phyloP scores from a whole-genome alignment of 2,113 vertebrate genomes.

The Numenius arquata region DNA sequence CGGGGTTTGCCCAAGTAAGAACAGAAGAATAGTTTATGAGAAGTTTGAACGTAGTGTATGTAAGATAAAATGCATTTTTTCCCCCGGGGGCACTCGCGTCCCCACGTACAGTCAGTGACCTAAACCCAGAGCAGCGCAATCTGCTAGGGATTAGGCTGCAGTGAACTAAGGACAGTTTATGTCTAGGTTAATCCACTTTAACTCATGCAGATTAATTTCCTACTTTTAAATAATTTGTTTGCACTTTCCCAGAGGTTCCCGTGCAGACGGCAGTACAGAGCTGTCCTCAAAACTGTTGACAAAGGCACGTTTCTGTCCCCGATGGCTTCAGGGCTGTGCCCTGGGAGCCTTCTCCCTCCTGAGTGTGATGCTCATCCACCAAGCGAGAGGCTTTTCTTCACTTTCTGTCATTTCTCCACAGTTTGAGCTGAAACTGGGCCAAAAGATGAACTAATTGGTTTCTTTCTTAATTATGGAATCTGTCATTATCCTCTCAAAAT shows the following conservation, averaged over 20 bases:
- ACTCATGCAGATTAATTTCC: not conserved
- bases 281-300: not conserved
- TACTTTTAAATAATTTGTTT: not conserved
- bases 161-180: not conserved
- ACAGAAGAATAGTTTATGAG: not conserved
- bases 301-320: not conserved
- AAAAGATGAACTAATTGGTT: not conserved
- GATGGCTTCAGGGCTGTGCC: fast-evolving
- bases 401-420: not conserved
- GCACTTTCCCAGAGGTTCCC: not conserved
- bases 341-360: fast-evolving
- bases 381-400: not conserved
- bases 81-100: not conserved
- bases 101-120: not conserved
- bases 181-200: not conserved
- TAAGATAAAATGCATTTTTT: not conserved
- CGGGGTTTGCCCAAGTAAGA: not conserved
- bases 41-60: not conserved
- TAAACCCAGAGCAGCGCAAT: not conserved
- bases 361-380: not conserved
- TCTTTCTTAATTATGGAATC: not conserved
- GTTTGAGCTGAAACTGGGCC: not conserved
- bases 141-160: not conserved
- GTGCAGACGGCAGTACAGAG: fast-evolving
- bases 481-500: slow-evolving; percentile 35